phyloP scores from a whole-genome alignment of 2,797 vertebrate species.

The Apogon talboti region DNA sequence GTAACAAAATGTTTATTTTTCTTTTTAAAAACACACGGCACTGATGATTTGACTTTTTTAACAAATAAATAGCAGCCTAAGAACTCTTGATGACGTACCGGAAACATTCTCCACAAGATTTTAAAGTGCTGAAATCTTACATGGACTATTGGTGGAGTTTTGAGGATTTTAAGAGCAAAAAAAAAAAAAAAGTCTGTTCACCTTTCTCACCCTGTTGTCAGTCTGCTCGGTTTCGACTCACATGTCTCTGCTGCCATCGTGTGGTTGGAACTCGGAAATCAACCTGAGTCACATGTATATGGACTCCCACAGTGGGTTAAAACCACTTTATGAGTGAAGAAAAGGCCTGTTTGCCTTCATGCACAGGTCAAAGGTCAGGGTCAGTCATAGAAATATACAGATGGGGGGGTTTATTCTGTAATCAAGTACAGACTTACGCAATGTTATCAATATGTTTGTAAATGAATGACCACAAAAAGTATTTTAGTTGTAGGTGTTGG shows the following conservation, averaged over 20 bases:
- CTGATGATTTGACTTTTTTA: background rate
- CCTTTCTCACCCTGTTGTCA: background rate
- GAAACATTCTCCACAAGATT: background rate
- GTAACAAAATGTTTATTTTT: constrained; percentile 25
- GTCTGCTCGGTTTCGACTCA: background rate
- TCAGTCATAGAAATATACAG: too few species aligned
- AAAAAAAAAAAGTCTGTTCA: background rate
- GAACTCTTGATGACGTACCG: background rate
- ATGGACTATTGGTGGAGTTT: background rate
- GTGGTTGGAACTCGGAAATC: constrained; percentile 36
- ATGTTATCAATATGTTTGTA: background rate
- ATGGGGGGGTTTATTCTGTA: too few species aligned
- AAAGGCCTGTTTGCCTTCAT: too few species aligned
- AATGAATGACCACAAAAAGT: background rate
- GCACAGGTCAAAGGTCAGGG: too few species aligned
- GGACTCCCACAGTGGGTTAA: too few species aligned
- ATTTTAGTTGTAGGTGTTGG: background rate
- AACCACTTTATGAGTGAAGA: too few species aligned
- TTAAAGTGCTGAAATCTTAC: constrained; percentile 24
- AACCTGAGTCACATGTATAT: too few species aligned
- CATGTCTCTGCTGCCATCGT: constrained; percentile 68
- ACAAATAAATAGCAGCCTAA: constrained; percentile 43
- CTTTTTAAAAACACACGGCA: constrained; percentile 12
- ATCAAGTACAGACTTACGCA: background rate
- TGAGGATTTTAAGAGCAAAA: background rate